Evolutionary conservation across 2,797 vertebrate genomes (phyloP).

Genomic region (Sebastes aleutianus): DNA sequence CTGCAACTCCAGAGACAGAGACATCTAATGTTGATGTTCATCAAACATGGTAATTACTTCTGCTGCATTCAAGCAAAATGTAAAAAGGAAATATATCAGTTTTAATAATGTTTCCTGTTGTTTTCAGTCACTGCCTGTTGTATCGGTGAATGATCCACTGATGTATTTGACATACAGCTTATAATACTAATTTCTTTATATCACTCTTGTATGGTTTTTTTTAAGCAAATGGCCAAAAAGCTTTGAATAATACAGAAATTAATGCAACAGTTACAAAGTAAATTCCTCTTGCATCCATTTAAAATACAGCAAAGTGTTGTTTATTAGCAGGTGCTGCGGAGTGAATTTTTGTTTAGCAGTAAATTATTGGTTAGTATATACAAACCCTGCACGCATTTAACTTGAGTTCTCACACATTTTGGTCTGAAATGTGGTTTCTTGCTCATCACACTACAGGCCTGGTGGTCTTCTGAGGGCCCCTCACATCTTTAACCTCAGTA

Average conservation of each 20-base stretch:
- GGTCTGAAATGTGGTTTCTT: slow-evolving; percentile 71
- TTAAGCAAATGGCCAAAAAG: not conserved
- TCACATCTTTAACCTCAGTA: slow-evolving; percentile 66
- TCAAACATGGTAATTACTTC: not conserved
- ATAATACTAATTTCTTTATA: not conserved
- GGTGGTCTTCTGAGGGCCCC: slow-evolving; percentile 63
- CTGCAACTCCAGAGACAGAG: not conserved
- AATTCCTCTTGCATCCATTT: not conserved
- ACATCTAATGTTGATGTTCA: not conserved
- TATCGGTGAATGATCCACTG: not conserved
- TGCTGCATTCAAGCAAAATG: not conserved
- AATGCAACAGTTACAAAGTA: not conserved
- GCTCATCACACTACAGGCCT: slow-evolving; percentile 34
- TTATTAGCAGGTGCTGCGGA: not conserved
- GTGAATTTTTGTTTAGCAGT: not conserved
- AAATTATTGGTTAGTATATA: slow-evolving; percentile 2
- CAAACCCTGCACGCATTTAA: slow-evolving; percentile 1
- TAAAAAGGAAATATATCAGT: not conserved
- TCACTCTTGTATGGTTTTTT: not conserved
- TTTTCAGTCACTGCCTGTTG: not conserved
- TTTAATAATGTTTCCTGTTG: not conserved
- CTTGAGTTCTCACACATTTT: slow-evolving; percentile 45
- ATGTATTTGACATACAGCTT: not conserved
- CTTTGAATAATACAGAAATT: not conserved
- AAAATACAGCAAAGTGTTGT: not conserved